Evolutionary conservation across 2,113 vertebrate genomes (phyloP), one percentile per base, ranked within the genome.

Genomic region (Ochotona curzoniae): DNA sequence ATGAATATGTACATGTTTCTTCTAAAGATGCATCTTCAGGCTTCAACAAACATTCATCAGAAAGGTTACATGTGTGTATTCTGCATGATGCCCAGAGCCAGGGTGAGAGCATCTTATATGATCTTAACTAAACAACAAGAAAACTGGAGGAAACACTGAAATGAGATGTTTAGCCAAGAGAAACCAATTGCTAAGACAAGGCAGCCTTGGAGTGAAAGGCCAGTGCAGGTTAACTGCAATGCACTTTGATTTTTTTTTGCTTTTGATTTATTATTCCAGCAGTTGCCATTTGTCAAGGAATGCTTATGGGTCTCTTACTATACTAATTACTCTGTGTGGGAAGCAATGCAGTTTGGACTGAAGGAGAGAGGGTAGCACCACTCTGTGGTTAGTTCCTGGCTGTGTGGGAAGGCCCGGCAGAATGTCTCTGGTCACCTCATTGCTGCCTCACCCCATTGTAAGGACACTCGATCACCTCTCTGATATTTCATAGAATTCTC

Each of bases 161-260:
- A 97, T 96, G n/a, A 98, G 90, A 81, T 96, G 95, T 38, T 97
- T 97, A 83, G 95, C 96, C 66, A 97, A 91, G 51, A 32, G 85
- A 98, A 98, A 87, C 93, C 97, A 86, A 98, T 97, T 49, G 96
- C 96, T 2, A 96, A 98, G 73, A 98, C 96, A 97, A 89, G 25
- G 98, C 92, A 89, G 95, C 95, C 93, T 93, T 96, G 4, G 2
- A 10, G 5, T 69, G 14, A 87, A 30, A 11, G 1, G 1, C 9
- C 8, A 26, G 8, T 4, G 5, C 1, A 61, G 4, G 0, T 17
- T 51, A 26, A 1, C 5, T 25, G 18, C 26, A 81, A 18, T 47
- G 13, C 14, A 38, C 17, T 28, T 2, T 61, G 35, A 71, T 25
- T 15, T 32, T 17, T 32, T 17, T 64, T n/a, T n/a, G n/a, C 11